Evolutionary conservation across 2,888 invertebrate species (phyloP).

Genomic region (Drosophila birchii): DNA sequence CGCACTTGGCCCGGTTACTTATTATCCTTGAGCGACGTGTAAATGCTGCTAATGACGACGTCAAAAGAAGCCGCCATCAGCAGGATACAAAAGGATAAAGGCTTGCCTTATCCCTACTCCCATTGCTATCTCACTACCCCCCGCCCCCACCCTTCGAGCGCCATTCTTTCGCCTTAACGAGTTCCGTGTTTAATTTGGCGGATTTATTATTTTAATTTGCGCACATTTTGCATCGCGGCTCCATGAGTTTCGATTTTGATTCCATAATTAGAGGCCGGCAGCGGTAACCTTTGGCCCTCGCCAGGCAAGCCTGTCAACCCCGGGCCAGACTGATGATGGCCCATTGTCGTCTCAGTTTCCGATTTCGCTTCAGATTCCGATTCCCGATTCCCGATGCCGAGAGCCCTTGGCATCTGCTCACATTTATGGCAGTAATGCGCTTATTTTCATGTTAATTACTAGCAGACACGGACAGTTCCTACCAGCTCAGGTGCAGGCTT

Average conservation of each 20-base stretch:
- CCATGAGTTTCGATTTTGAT: slow-evolving; percentile 66
- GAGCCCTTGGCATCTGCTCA: slow-evolving; percentile 2
- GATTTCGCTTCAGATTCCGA: slow-evolving; percentile 4
- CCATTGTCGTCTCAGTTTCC: neutral
- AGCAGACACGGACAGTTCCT: slow-evolving; percentile 55
- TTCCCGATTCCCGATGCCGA: slow-evolving; percentile 1
- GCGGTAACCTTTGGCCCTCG: slow-evolving; percentile 13
- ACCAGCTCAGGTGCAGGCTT: slow-evolving; percentile 3
- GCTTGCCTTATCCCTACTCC: slow-evolving; percentile 6
- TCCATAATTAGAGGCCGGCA: slow-evolving; percentile 61
- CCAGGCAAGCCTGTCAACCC: slow-evolving; percentile 17
- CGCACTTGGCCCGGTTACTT: slow-evolving; percentile 67
- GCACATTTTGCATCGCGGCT: slow-evolving; percentile 54
- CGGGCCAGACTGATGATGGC: neutral
- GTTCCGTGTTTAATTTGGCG: slow-evolving; percentile 69
- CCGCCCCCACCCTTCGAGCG: neutral
- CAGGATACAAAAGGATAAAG: slow-evolving; percentile 55
- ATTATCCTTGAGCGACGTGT: slow-evolving; percentile 75
- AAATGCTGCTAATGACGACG: slow-evolving; percentile 79
- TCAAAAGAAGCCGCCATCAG: slow-evolving; percentile 50
- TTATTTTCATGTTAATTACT: slow-evolving; percentile 78
- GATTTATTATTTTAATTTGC: slow-evolving; percentile 80
- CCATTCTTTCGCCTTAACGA: slow-evolving; percentile 59
- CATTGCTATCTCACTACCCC: neutral
- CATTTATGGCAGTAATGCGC: slow-evolving; percentile 41